These are phyloP conservation scores for Grus americana DNA, from an alignment of 2,113 vertebrate genomes.

Conservation along the genomic window DNA sequence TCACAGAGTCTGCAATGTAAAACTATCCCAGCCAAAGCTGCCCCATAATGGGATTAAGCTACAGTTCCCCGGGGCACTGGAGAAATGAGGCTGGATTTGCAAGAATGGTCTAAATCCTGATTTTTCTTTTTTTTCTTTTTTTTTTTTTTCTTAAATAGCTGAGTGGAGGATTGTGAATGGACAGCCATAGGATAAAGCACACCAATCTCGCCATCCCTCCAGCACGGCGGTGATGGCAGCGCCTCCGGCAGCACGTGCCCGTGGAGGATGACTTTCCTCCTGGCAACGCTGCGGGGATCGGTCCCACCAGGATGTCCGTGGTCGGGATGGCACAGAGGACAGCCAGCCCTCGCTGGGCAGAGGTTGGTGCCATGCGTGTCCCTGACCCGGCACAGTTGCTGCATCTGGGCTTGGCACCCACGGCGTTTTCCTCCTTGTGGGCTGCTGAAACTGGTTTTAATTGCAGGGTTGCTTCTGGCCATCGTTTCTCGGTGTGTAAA, in stretches of 20 bases:
- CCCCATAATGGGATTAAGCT: background rate
- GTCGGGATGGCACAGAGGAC: background rate
- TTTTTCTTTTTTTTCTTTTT: background rate
- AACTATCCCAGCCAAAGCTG: background rate
- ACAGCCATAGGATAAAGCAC: background rate
- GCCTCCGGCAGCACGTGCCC: background rate
- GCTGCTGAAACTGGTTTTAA: constrained; percentile 38
- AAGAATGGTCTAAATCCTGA: background rate
- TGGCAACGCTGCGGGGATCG: background rate
- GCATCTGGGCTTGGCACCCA: rapidly evolving
- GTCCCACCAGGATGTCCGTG: background rate
- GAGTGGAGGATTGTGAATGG: background rate
- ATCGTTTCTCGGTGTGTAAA: background rate
- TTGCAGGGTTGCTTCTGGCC: constrained; percentile 20
- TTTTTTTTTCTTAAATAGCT: background rate
- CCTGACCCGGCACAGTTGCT: background rate
- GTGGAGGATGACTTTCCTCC: background rate
- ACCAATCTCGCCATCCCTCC: rapidly evolving
- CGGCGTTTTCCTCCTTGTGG: background rate
- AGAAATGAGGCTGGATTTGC: constrained; percentile 9
- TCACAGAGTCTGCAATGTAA: background rate
- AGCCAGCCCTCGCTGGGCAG: background rate
- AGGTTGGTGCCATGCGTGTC: background rate
- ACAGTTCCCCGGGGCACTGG: background rate
- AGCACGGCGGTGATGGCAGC: rapidly evolving